Percentiles rank a stretch among this genome's conserved stretches.
phyloP scores from a whole-genome alignment of 1,140 invertebrate genomes.

The Nomia melanderi region DNA sequence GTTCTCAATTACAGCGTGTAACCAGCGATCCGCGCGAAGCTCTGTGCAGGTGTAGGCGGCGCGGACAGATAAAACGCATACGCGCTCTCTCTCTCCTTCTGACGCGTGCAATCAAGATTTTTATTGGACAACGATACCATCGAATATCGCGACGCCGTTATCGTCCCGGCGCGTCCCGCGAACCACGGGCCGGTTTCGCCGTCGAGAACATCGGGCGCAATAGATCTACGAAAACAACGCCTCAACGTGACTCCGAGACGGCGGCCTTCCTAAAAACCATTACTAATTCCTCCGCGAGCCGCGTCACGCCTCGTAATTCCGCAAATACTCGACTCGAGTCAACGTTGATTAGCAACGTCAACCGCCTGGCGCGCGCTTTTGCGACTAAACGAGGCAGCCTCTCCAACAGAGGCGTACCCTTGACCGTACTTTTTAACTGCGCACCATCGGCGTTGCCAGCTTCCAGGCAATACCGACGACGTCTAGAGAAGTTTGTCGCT shows the following conservation, averaged over 20 bases:
- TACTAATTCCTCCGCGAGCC: not conserved
- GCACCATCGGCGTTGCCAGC: too few relatives aligned
- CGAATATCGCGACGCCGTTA: constrained; percentile 10
- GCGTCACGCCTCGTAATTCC: not conserved
- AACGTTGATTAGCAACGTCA: constrained; percentile 19
- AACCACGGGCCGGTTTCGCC: not conserved
- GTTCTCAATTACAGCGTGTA: constrained; percentile 1
- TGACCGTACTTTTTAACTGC: too few relatives aligned
- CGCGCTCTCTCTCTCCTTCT: not conserved
- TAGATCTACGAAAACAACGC: not conserved
- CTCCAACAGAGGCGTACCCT: too few relatives aligned
- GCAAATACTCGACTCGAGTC: not conserved
- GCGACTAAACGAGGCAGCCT: not conserved
- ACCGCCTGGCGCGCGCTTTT: not conserved
- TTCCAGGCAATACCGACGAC: not conserved
- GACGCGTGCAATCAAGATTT: constrained; percentile 26
- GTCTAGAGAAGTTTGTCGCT: too few relatives aligned
- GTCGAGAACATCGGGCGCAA: not conserved
- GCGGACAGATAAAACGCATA: not conserved
- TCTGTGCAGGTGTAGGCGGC: not conserved
- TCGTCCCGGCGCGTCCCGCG: not conserved
- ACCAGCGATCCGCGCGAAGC: constrained; percentile 2
- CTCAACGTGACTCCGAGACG: not conserved
- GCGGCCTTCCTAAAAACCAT: not conserved
- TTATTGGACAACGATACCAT: constrained; percentile 42